A percentile compares a stretch with the other conserved stretches of the same genome.
phyloP scores from a whole-genome alignment of 1,140 invertebrate species.

The Zaprionus taronus region DNA sequence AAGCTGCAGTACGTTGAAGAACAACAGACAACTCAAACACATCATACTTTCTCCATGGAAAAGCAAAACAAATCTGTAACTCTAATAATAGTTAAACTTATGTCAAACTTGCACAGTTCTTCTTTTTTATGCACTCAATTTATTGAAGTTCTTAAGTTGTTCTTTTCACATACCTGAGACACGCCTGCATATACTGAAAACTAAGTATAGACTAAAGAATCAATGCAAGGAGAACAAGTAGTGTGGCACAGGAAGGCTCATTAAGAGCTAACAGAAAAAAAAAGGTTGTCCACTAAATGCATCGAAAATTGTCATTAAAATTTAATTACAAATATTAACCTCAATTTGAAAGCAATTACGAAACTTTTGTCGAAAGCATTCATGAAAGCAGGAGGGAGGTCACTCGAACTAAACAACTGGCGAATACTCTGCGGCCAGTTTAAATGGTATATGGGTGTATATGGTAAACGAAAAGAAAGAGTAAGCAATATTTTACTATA shows the following conservation, averaged over 20 bases:
- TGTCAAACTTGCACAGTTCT: neutral
- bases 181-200: no score
- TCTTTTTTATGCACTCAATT: no score
- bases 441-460: neutral
- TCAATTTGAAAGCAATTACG: constrained; percentile 66
- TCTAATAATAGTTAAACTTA: no score
- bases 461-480: neutral
- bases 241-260: neutral
- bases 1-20: no score
- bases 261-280: neutral
- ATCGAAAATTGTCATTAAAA: constrained; percentile 45
- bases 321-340: constrained; percentile 53
- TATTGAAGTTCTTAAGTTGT: no score
- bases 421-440: neutral
- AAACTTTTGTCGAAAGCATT: constrained; percentile 24
- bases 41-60: no score
- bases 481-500: neutral
- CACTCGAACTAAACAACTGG: neutral
- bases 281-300: constrained; percentile 26
- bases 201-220: no score
- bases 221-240: no score
- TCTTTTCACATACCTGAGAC: no score
- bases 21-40: no score
- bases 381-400: neutral
- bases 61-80: no score